These are phyloP conservation scores for Parnassius mnemosyne DNA, from an alignment of 2,888 invertebrate species.

Conservation along the genomic window DNA sequence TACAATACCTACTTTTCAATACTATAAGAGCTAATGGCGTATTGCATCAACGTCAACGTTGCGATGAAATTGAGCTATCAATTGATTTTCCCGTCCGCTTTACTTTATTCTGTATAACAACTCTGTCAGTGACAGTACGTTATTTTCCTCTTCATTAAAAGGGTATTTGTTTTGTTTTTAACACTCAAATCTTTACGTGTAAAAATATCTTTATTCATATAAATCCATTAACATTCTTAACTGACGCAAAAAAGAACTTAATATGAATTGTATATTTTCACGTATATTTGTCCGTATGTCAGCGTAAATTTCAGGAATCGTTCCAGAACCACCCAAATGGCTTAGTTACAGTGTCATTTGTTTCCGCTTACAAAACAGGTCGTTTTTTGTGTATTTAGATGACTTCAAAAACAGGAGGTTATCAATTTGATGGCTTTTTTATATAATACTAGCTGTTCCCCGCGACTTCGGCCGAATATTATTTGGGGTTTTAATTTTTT, in stretches of 20 bases:
- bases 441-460: too few relatives aligned
- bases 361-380: conserved; percentile 8
- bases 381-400: not conserved
- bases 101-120: not conserved
- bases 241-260: conserved; percentile 12
- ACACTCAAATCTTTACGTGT: conserved; percentile 2
- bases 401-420: too few relatives aligned
- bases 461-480: too few relatives aligned
- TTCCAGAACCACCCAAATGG: conserved; percentile 15
- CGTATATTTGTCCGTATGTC: conserved; percentile 16
- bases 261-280: conserved; percentile 15
- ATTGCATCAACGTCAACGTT: conserved; percentile 15
- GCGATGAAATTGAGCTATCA: conserved; percentile 14
- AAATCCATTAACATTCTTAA: conserved; percentile 22
- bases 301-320: conserved; percentile 17
- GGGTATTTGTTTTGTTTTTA: not conserved
- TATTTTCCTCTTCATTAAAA: conserved; percentile 4
- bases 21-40: conserved; percentile 25
- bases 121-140: conserved; percentile 13
- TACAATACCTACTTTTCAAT: conserved; percentile 26
- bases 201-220: conserved; percentile 8
- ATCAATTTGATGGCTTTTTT: too few relatives aligned
- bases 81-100: conserved; percentile 7
- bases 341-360: conserved; percentile 12
- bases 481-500: too few relatives aligned